Percentiles rank a stretch among this genome's conserved stretches.
Conservation (phyloP, 2,797 vertebrate genomes). For the Scarus forsteni region DNA sequence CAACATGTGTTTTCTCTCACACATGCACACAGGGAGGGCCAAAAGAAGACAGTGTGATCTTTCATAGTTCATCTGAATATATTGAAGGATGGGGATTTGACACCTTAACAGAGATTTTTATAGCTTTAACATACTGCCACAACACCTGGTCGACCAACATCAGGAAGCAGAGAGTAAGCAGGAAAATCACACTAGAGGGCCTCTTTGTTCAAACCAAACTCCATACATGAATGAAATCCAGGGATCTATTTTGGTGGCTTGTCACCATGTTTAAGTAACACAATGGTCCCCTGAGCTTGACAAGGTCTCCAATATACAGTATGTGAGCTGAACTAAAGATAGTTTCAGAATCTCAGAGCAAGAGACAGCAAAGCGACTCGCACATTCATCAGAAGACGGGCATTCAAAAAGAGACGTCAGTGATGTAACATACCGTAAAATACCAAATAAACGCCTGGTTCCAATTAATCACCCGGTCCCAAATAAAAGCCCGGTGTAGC, state of each 20-base stretch:
- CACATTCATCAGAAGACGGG: constrained; percentile 44
- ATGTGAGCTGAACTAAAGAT: constrained; percentile 67
- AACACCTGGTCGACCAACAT: constrained; percentile 65
- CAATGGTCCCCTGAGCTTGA: constrained; percentile 65
- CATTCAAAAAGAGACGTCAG: constrained; percentile 30
- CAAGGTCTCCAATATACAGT: constrained; percentile 65
- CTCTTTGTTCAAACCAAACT: constrained; percentile 67
- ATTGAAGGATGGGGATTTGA: constrained; percentile 37
- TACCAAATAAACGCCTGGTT: no score
- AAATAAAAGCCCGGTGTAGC: no score
- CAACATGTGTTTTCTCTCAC: constrained; percentile 48
- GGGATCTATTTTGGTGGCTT: constrained; percentile 74
- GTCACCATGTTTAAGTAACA: constrained; percentile 70
- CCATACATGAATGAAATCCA: constrained; percentile 70
- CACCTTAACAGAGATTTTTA: constrained; percentile 56
- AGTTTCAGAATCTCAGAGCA: constrained; percentile 54
- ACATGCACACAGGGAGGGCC: constrained; percentile 28
- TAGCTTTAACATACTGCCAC: constrained; percentile 36
- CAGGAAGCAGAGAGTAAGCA: constrained; percentile 39
- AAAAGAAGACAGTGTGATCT: constrained; percentile 27
- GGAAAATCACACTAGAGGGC: constrained; percentile 66
- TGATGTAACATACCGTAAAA: constrained; percentile 38
- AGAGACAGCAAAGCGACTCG: constrained; percentile 31
- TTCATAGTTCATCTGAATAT: constrained; percentile 31
- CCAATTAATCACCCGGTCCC: no score